phyloP scores from a whole-genome alignment of 2,888 invertebrate genomes.

The Priocnemis perturbator region DNA sequence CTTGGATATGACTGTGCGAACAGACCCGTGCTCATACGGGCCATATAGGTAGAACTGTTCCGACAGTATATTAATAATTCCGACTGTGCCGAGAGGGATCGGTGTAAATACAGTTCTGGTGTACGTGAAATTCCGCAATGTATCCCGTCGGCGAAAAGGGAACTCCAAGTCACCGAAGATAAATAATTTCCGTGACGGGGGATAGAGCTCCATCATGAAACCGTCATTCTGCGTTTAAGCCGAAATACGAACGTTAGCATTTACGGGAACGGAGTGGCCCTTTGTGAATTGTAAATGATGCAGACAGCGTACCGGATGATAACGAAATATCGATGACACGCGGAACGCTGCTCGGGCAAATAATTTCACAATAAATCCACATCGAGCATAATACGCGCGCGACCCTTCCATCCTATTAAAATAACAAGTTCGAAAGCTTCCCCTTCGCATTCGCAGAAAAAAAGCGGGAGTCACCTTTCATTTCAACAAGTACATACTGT shows the following conservation, averaged over 20 bases:
- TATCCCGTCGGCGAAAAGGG: background rate
- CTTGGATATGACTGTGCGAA: conserved; percentile 17
- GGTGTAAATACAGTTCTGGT: conserved; percentile 20
- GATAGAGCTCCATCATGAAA: conserved; percentile 11
- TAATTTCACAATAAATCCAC: too few relatives aligned
- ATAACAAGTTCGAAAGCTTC: too few relatives aligned
- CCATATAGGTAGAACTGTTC: conserved; percentile 13
- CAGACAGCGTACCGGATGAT: too few relatives aligned
- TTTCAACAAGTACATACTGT: too few relatives aligned
- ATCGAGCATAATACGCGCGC: too few relatives aligned
- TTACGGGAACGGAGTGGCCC: too few relatives aligned
- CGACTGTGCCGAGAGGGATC: conserved; percentile 38
- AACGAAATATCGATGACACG: too few relatives aligned
- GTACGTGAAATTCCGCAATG: conserved; percentile 28
- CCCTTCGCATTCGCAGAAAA: too few relatives aligned
- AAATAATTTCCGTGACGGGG: conserved; percentile 33
- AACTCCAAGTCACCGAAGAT: conserved; percentile 20
- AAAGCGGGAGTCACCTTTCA: too few relatives aligned
- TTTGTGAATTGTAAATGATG: too few relatives aligned
- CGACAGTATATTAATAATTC: conserved; percentile 50
- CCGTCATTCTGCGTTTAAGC: background rate
- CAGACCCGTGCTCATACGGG: conserved; percentile 4
- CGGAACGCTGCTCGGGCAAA: too few relatives aligned
- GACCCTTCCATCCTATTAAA: too few relatives aligned
- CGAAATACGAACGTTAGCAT: background rate